Evolutionary conservation across 1,140 invertebrate genomes (phyloP), one percentile per base, ranked within the genome.

Genomic region (Nixonia krombeini): DNA sequence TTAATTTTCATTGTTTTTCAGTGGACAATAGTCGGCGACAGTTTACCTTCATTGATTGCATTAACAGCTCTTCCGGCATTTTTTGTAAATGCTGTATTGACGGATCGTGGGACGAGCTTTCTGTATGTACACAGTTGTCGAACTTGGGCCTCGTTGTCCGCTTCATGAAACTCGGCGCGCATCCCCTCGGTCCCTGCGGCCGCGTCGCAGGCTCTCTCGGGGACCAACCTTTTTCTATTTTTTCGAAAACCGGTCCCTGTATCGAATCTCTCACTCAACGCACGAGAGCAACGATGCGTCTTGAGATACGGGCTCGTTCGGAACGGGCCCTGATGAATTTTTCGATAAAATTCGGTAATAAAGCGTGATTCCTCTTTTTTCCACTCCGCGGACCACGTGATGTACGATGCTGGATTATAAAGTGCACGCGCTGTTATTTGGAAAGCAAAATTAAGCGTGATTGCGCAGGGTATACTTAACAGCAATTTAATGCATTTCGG

Each of bases 301-400:
- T 37, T n/a, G n/a, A 63, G 58, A 69, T 63, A 58, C 26, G 55
- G 53, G 53, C 37, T 44, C 49, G 25, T 45, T 38, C 53, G 33
- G 33, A 61, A 47, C 15, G 44, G 45, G 50, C 26, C 21, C 40
- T 64, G 66, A 70, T 70, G 59, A 51, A 64, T 70, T 59, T 59
- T 38, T 40, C 38, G 55, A 70, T 64, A 70, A 70, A 59, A 61
- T 64, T 69, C 52, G 50, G 31, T 29, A 63, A 46, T 51, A 63
- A 59, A 26, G 55, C 15, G 17, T 10, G n/a, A 12, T 33, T 33
- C 10, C n/a, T n/a, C n/a, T n/a, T n/a, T n/a, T n/a, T n/a, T n/a
- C n/a, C n/a, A n/a, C 8, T 25, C 23, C 4, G 4, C 12, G 16
- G 9, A 38, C 35, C 16, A 38, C 35, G 8, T 9, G 35, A 38